Evolutionary conservation across 2,797 vertebrate genomes (phyloP).

Genomic region (Syncerus caffer): DNA sequence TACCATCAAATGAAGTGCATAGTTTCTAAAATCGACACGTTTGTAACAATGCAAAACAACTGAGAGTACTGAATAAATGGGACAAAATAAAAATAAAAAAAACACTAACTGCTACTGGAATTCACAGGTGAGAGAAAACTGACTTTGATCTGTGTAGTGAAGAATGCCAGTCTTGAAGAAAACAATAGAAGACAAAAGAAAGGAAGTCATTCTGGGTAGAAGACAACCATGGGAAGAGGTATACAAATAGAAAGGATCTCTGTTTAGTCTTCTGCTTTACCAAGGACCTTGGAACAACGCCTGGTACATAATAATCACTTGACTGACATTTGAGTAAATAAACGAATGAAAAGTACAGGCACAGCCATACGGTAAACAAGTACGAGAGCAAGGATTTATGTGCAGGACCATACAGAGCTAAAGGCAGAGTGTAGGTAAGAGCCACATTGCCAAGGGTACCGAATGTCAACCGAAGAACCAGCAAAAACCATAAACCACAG

Average conservation of each 20-base stretch:
- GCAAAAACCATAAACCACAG: background rate
- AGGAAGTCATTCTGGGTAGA: background rate
- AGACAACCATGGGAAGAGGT: background rate
- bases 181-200: background rate
- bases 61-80: background rate
- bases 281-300: background rate
- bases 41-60: background rate
- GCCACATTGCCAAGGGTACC: background rate
- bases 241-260: background rate
- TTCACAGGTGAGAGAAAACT: background rate
- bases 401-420: background rate
- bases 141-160: background rate
- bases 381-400: background rate
- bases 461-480: background rate
- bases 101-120: background rate
- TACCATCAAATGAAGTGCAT: background rate
- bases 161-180: background rate
- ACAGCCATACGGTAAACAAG: background rate
- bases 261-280: background rate
- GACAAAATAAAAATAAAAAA: background rate
- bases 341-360: background rate
- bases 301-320: background rate
- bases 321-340: background rate
- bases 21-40: background rate
- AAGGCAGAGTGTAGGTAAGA: background rate